Evolutionary conservation across 2,113 vertebrate genomes (phyloP), one percentile per base, ranked within the genome.

Genomic region (Alosa alosa): DNA sequence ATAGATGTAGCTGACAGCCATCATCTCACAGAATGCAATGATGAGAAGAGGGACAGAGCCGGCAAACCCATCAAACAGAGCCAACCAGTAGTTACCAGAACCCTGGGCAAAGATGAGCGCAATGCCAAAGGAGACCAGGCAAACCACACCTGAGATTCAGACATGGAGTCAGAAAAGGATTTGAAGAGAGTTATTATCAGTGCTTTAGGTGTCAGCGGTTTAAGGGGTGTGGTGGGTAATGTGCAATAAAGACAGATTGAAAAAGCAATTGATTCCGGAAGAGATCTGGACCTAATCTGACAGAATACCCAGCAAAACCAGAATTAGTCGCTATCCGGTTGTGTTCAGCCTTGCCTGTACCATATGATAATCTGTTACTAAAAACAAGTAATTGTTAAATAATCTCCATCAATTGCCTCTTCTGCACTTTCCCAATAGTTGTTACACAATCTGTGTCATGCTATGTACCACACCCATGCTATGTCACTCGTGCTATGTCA

Each of bases 31-130:
- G 89, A 99, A 95, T 39, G 97, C 97, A 9, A 97, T 95, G 72
- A 96, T 89, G 9, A 99, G 93, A 87, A 99, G 93, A 0, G 98
- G 97, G 83, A 99, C 95, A 20, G 98, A 99, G 85, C 96, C 97
- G 5, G 97, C 96, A 81, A 97, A 99, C 22, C 81, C 83, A 57
- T 99, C 97, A 86, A 99, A 96, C 1, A 99, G 92, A 18, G 95
- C 93, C 11, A 99, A 93, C 98, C 97, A 99, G 88, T 99, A 99
- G 90, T 97, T 94, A 25, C 97, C 98, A 0, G 98, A 98, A 0
- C 91, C 88, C 91, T 97, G 95, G 0, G 96, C 93, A 92, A 99
- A 99, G 89, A 98, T 92, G 46, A 97, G 94, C 2, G 95, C 95
- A 9, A 97, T n/a, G 47, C 97, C 11, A 75, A 96, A 98, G 3